Conservation (phyloP, 2,797 vertebrate genomes). For the Myoxocephalus aenaeus region DNA sequence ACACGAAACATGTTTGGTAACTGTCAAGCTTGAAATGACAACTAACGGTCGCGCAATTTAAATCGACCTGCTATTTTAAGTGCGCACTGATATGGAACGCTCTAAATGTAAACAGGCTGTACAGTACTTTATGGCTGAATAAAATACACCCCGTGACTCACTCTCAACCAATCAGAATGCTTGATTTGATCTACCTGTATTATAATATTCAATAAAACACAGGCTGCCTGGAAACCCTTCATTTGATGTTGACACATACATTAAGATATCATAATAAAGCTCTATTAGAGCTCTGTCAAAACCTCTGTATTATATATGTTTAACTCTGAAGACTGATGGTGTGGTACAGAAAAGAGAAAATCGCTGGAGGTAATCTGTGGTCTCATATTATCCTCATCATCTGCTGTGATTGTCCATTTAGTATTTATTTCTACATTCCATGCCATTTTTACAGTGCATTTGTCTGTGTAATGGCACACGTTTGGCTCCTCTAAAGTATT, state of each 20-base stretch:
- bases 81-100: too few relatives aligned
- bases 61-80: too few relatives aligned
- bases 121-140: too few relatives aligned
- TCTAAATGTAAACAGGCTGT: too few relatives aligned
- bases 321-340: neutral
- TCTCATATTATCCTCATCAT: neutral
- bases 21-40: too few relatives aligned
- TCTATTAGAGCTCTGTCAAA: conserved; percentile 1
- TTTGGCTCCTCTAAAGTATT: neutral
- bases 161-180: too few relatives aligned
- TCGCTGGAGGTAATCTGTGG: neutral
- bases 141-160: too few relatives aligned
- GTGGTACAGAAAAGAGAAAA: neutral
- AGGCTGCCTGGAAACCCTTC: neutral
- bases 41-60: too few relatives aligned
- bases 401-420: too few relatives aligned
- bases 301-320: neutral
- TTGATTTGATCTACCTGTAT: too few relatives aligned
- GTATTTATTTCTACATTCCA: neutral
- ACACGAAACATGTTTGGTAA: too few relatives aligned
- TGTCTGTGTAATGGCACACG: neutral
- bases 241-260: conserved; percentile 10
- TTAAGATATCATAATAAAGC: conserved; percentile 23
- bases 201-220: conserved; percentile 26
- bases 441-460: neutral